These are phyloP conservation scores for Limosa lapponica DNA, from an alignment of 2,797 vertebrate genomes.

Conservation along the genomic window DNA sequence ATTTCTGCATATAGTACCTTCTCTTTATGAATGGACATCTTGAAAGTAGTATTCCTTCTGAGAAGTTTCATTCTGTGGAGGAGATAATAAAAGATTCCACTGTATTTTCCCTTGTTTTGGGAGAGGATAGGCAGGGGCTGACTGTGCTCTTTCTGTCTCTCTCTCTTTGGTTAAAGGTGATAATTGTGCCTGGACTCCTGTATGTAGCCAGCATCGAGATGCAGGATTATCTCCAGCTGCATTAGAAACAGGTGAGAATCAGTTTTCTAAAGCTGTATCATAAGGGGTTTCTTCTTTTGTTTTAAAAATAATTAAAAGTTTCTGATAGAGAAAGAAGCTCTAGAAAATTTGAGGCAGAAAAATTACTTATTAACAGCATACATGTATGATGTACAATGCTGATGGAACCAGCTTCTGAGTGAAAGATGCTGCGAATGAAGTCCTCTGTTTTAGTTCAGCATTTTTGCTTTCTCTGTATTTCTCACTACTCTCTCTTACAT, in stretches of 20 bases:
- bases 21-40: background rate
- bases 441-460: background rate
- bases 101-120: background rate
- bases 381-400: background rate
- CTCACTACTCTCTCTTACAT: background rate
- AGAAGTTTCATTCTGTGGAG: background rate
- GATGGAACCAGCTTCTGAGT: background rate
- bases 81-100: background rate
- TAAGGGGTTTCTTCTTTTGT: background rate
- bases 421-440: background rate
- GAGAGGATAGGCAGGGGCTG: background rate
- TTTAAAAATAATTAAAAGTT: background rate
- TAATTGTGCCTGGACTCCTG: conserved; percentile 70
- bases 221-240: conserved; percentile 74
- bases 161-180: conserved; percentile 76
- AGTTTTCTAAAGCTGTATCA: background rate
- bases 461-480: background rate
- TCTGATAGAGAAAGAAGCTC: background rate
- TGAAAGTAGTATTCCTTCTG: background rate
- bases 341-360: background rate
- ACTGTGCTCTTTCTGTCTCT: conserved; percentile 19
- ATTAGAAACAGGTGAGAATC: conserved; percentile 80
- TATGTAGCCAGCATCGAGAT: conserved; percentile 74
- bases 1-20: background rate
- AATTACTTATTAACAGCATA: background rate